phyloP scores from a whole-genome alignment of 2,797 vertebrate species.

The Crocidura indochinensis region DNA sequence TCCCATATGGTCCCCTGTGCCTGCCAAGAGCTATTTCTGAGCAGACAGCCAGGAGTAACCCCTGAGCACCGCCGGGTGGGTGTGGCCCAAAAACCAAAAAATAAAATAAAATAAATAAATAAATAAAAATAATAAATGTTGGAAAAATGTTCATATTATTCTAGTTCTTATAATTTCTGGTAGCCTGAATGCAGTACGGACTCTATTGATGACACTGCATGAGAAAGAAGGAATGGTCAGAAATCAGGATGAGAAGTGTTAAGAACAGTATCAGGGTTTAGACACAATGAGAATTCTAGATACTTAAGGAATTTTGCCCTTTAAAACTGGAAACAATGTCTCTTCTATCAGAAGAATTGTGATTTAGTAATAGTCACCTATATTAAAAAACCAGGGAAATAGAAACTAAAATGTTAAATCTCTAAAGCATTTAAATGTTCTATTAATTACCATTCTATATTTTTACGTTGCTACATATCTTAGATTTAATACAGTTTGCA shows the following conservation, averaged over 20 bases:
- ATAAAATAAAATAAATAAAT: too few species aligned
- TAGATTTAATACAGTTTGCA: conserved; percentile 38
- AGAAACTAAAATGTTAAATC: neutral
- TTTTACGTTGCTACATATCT: conserved; percentile 57
- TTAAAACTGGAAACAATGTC: neutral
- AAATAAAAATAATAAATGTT: too few species aligned
- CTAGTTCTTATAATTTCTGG: neutral
- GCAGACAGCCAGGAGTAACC: too few species aligned
- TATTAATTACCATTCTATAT: conserved; percentile 35
- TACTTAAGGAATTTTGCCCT: neutral
- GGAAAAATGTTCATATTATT: too few species aligned
- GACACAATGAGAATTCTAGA: neutral
- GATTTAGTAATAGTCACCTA: too few species aligned
- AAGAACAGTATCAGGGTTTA: neutral
- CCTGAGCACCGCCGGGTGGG: too few species aligned
- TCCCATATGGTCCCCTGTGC: too few species aligned
- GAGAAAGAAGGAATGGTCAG: neutral
- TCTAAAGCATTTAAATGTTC: conserved; percentile 31
- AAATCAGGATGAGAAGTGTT: neutral
- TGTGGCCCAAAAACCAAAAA: too few species aligned
- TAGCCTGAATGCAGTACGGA: neutral
- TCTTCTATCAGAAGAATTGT: neutral
- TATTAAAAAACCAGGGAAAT: too few species aligned
- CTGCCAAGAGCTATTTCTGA: too few species aligned
- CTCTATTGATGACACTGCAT: neutral